Evolutionary conservation across 2,797 vertebrate genomes (phyloP).

Genomic region (Dallia pectoralis): DNA sequence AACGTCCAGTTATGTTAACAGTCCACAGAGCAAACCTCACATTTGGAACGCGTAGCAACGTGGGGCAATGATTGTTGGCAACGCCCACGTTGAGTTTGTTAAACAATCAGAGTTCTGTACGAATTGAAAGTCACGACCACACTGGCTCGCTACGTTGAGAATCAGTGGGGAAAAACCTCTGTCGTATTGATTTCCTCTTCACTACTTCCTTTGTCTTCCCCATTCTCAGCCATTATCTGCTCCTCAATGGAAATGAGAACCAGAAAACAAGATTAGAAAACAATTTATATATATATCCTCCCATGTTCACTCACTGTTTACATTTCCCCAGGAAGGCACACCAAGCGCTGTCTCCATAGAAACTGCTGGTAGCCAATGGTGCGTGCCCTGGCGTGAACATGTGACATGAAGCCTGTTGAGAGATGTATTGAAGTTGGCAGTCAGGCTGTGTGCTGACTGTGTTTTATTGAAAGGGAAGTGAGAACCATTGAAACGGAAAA

Average conservation of each 20-base stretch:
- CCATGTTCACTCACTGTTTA: slow-evolving; percentile 70
- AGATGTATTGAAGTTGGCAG: slow-evolving; percentile 70
- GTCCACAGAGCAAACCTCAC: background rate
- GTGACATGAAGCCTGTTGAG: slow-evolving; percentile 65
- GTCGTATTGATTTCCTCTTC: slow-evolving; percentile 28
- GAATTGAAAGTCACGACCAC: background rate
- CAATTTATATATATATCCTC: slow-evolving; percentile 74
- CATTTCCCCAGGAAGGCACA: slow-evolving; percentile 62
- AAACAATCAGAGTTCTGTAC: background rate
- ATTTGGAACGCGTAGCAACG: background rate
- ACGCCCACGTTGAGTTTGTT: background rate
- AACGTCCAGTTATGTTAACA: background rate
- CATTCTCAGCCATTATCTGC: slow-evolving; percentile 66
- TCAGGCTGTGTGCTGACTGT: slow-evolving; percentile 55
- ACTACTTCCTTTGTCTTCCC: slow-evolving; percentile 8
- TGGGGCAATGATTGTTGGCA: background rate
- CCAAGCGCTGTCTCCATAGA: slow-evolving; percentile 75
- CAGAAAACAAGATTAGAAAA: slow-evolving; percentile 75
- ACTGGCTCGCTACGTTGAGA: slow-evolving; percentile 20
- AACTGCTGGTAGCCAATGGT: slow-evolving; percentile 68
- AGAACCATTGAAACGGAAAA: slow-evolving; percentile 53
- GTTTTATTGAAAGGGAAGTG: slow-evolving; percentile 58
- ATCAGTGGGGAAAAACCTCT: slow-evolving; percentile 38
- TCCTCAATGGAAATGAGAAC: slow-evolving; percentile 72
- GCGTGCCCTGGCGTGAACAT: slow-evolving; percentile 52